Base-by-base conservation (phyloP, 2,797 vertebrate genomes). In the Cossypha dichroa region DNA sequence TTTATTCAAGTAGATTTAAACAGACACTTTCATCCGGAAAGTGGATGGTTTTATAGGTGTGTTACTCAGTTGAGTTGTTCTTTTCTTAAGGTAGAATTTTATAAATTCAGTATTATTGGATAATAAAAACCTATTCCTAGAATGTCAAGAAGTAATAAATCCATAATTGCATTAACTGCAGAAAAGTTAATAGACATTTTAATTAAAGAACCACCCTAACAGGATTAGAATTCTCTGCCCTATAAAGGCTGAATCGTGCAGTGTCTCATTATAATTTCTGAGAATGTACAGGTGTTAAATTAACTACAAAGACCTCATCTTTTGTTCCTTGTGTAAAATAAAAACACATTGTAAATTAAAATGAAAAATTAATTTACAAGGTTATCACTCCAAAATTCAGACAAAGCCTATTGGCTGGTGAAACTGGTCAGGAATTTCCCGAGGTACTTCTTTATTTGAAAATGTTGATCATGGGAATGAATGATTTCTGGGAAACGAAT, bases 191-290 rank as follows among this genome's bases (percentile, higher is more conserved):
- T 79, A 96, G 80, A 88, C 79, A 76, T 96, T 85, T 93, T 96
- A 96, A 97, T 96, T 96, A 96, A 97, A 85, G 72, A 97, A 90
- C 31, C 79, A 64, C 43, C 38, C 76, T 92, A 95, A 92, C 80
- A 95, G 38, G 43, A 94, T 96, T 95, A 96, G 38, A 93, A 95
- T 36, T 97, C 93, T 66, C 52, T 52, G 7, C 60, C 33, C 41
- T 81, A 85, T 93, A 96, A 97, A 94, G 36, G 33, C 84, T 94
- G 85, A 90, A 93, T 87, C 1, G 1, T 83, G 38, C 13, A 81
- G 45, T 66, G 68, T 89, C 96, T 95, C 79, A 91, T 97, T 95
- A 96, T 63, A 3, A 80, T 90, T 87, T 93, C 82, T 89, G 74
- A 92, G 84, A 94, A 85, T 40, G 23, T 70, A 82, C 85, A 96